These are phyloP conservation scores for Conchocele bisecta DNA, from an alignment of 2,888 invertebrate genomes.

Conservation along the genomic window DNA sequence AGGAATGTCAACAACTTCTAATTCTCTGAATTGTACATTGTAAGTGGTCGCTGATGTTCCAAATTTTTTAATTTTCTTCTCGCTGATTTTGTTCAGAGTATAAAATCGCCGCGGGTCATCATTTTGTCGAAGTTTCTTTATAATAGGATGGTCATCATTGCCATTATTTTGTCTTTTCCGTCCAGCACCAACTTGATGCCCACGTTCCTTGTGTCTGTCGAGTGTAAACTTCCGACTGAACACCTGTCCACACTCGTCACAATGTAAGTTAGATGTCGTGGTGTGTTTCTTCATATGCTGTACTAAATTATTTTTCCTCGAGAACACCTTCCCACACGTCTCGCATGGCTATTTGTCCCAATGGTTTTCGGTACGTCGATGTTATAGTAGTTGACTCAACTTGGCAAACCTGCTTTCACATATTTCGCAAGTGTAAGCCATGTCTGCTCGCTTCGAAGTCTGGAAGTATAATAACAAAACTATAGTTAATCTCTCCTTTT, in stretches of 20 bases:
- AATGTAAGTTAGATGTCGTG: slow-evolving; percentile 11
- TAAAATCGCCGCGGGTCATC: background rate
- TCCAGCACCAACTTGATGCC: background rate
- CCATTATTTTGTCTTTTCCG: background rate
- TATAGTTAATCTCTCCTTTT: too few species aligned
- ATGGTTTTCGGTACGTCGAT: slow-evolving; percentile 20
- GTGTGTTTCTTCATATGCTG: slow-evolving; percentile 22
- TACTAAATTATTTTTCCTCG: slow-evolving; percentile 25
- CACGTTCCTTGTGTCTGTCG: background rate
- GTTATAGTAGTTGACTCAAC: slow-evolving; percentile 25
- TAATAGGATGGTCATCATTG: background rate
- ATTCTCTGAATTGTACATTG: background rate
- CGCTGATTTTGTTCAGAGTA: background rate
- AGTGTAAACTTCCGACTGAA: slow-evolving; percentile 19
- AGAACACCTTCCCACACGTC: slow-evolving; percentile 24
- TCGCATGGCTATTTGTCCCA: slow-evolving; percentile 13
- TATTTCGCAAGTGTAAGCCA: slow-evolving; percentile 29
- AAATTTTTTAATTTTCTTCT: background rate
- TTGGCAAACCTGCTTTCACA: slow-evolving; percentile 23
- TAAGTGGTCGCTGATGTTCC: background rate
- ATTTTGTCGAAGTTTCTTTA: background rate
- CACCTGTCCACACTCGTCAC: slow-evolving; percentile 23
- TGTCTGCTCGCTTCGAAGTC: too few species aligned
- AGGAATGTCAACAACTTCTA: background rate
- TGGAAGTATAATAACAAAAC: too few species aligned